Conservation (phyloP, 2,797 vertebrate genomes). For the Melanotaenia trifasciata region DNA sequence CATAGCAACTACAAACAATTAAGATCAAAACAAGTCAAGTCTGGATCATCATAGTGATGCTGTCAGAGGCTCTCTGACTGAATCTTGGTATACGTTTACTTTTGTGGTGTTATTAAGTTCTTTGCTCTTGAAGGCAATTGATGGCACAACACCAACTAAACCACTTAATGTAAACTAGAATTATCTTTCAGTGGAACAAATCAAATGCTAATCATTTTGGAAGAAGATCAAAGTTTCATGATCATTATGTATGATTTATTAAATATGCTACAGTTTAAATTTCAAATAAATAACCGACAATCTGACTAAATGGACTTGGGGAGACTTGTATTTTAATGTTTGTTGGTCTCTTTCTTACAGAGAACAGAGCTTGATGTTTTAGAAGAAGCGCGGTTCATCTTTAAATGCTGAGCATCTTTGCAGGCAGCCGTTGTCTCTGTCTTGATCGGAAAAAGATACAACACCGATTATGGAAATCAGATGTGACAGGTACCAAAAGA, state of each 20-base stretch:
- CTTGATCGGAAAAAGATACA: constrained; percentile 63
- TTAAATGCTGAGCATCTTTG: constrained; percentile 28
- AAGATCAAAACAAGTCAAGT: not conserved
- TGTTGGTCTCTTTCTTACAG: constrained; percentile 16
- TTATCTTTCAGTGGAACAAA: not conserved
- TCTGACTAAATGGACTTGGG: not conserved
- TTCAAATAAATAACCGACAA: not conserved
- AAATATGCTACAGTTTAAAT: not conserved
- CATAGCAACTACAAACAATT: not conserved
- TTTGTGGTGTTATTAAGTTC: not conserved
- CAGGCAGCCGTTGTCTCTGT: constrained; percentile 50
- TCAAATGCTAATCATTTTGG: not conserved
- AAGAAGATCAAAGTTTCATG: not conserved
- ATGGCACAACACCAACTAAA: not conserved
- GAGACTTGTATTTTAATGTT: constrained; percentile 27
- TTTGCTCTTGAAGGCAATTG: not conserved
- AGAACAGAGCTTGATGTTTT: constrained; percentile 13
- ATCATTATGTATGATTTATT: not conserved
- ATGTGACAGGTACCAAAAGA: constrained; percentile 8
- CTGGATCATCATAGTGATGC: not conserved
- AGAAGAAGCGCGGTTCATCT: constrained; percentile 14
- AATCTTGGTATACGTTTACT: not conserved
- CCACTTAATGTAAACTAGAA: not conserved
- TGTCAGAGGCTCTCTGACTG: not conserved
- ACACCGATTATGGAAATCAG: constrained; percentile 34